Evolutionary conservation across 2,113 vertebrate genomes (phyloP).

Genomic region (Xiphias gladius): DNA sequence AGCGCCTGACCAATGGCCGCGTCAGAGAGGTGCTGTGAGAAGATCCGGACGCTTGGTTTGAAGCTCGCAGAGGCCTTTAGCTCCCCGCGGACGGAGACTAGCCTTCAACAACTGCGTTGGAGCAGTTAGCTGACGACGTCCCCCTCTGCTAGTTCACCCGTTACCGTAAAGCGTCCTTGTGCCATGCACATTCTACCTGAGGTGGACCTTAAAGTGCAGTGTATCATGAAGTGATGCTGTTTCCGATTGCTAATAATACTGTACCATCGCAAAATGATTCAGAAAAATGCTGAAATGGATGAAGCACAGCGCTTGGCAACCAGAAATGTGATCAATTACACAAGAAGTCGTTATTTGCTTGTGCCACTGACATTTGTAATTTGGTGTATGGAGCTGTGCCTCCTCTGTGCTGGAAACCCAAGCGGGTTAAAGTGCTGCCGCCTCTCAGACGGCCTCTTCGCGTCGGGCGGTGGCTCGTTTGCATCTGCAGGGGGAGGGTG

Average conservation of each 20-base stretch:
- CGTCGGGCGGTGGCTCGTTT: neutral
- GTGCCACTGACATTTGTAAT: neutral
- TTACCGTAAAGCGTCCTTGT: neutral
- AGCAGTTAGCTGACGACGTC: too few species aligned
- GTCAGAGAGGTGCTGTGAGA: too few species aligned
- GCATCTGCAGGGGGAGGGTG: neutral
- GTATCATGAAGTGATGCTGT: neutral
- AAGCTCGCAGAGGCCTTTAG: too few species aligned
- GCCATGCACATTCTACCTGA: too few species aligned
- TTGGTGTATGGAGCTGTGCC: neutral
- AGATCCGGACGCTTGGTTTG: too few species aligned
- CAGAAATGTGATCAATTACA: neutral
- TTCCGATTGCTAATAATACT: neutral
- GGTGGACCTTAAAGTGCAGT: neutral
- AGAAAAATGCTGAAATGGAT: neutral
- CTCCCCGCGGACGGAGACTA: too few species aligned
- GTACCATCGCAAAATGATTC: too few species aligned
- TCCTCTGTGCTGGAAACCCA: neutral
- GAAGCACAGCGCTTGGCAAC: neutral
- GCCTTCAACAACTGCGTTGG: too few species aligned
- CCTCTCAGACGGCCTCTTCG: neutral
- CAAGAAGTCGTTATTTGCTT: neutral
- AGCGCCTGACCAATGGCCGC: too few species aligned
- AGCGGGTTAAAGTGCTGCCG: neutral
- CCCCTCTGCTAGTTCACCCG: too few species aligned